Percentiles rank a stretch among this genome's conserved stretches.
Conservation (phyloP, 2,888 invertebrate genomes). For the Amiota mariae region DNA sequence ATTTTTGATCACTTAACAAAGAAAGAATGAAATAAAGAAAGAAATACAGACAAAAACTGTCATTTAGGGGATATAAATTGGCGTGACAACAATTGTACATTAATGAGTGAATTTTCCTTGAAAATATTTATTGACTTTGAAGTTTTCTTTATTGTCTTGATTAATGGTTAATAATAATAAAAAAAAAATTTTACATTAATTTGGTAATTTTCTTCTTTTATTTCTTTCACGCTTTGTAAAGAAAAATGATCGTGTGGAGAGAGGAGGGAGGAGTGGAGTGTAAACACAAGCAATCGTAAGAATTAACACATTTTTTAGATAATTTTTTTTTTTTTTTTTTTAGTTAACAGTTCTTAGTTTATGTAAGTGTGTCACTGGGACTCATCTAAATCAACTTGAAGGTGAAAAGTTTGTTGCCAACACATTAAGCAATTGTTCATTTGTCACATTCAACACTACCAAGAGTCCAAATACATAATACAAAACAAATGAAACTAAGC, state of each 20-base stretch:
- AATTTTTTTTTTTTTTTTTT: too few relatives aligned
- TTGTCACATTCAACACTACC: too few relatives aligned
- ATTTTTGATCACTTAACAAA: neutral
- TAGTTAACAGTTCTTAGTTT: too few relatives aligned
- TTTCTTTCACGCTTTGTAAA: slow-evolving; percentile 8
- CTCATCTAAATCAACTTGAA: too few relatives aligned
- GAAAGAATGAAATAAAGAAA: neutral
- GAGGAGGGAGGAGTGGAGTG: too few relatives aligned
- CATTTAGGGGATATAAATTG: slow-evolving; percentile 42
- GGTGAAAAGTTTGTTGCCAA: too few relatives aligned
- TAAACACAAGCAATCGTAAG: neutral
- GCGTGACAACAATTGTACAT: slow-evolving; percentile 48
- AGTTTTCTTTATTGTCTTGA: slow-evolving; percentile 6
- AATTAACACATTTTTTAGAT: too few relatives aligned
- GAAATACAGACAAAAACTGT: slow-evolving; percentile 34
- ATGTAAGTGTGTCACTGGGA: neutral
- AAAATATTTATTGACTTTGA: neutral
- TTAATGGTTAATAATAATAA: neutral
- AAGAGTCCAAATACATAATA: too few relatives aligned
- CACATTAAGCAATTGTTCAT: too few relatives aligned
- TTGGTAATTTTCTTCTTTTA: neutral
- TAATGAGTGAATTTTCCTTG: slow-evolving; percentile 28
- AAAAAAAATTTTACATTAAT: neutral
- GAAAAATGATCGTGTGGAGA: neutral
- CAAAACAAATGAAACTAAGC: neutral